A percentile compares a stretch with the other conserved stretches of the same genome.
These are phyloP conservation scores for Sebastolobus altivelis DNA, from an alignment of 2,797 vertebrate genomes.

Conservation along the genomic window DNA sequence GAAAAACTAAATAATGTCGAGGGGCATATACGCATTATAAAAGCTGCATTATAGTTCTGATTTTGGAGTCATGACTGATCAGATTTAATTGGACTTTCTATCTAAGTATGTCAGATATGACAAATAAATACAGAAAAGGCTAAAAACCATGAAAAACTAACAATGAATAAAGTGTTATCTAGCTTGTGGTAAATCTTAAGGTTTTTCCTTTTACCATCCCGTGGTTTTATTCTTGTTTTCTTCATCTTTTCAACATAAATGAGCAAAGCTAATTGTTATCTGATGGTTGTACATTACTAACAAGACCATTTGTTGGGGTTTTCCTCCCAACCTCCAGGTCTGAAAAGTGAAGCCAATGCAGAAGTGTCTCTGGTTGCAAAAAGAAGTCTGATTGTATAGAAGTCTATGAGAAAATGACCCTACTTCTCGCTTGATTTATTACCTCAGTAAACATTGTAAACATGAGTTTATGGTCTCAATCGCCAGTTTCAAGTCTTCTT, in stretches of 20 bases:
- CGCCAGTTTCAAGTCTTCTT: too few relatives aligned
- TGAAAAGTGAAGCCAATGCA: too few relatives aligned
- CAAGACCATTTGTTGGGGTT: background rate
- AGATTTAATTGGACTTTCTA: background rate
- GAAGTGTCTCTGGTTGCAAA: too few relatives aligned
- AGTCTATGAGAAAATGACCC: too few relatives aligned
- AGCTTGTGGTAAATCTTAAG: background rate
- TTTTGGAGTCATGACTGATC: background rate
- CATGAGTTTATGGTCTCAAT: too few relatives aligned
- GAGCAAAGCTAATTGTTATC: background rate
- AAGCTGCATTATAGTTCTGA: background rate
- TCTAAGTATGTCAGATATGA: background rate
- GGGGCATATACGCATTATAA: background rate
- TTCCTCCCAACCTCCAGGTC: too few relatives aligned
- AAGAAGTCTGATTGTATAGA: too few relatives aligned
- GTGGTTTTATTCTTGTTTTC: background rate
- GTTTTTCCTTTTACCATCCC: background rate
- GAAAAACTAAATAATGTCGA: background rate
- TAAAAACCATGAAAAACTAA: background rate
- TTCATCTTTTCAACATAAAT: background rate
- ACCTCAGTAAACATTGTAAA: too few relatives aligned
- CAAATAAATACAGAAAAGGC: background rate
- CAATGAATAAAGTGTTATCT: background rate
- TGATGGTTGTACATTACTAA: background rate
- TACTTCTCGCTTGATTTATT: too few relatives aligned